These are phyloP conservation scores for Catharus ustulatus DNA, from an alignment of 2,797 vertebrate species.

Conservation along the genomic window DNA sequence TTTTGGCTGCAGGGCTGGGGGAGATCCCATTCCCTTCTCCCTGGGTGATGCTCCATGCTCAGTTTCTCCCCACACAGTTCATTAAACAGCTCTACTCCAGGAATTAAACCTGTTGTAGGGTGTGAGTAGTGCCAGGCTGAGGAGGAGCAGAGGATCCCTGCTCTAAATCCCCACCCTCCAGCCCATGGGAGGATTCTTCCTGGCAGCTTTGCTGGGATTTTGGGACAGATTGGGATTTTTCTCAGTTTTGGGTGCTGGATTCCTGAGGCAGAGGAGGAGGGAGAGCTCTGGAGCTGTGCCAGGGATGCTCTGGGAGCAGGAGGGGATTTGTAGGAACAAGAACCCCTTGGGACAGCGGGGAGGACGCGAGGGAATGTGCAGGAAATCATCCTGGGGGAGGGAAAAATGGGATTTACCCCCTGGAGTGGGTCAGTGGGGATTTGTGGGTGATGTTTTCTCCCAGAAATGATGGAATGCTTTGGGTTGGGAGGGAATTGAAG, in stretches of 20 bases:
- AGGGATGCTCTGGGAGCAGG: neutral
- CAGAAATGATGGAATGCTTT: neutral
- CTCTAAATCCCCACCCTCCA: neutral
- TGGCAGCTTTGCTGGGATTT: neutral
- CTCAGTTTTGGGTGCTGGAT: neutral
- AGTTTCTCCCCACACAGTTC: too few species aligned
- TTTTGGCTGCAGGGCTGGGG: fast-evolving
- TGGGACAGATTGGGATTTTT: neutral
- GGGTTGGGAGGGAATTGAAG: too few species aligned
- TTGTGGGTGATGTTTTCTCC: neutral
- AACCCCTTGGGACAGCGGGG: neutral
- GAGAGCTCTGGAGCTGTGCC: neutral
- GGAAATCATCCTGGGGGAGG: neutral
- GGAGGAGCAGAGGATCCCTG: neutral
- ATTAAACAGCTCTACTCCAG: neutral
- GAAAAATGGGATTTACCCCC: neutral
- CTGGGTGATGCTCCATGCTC: neutral
- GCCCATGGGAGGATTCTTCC: neutral
- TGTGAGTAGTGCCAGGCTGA: neutral
- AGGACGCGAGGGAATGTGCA: neutral
- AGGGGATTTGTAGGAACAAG: neutral
- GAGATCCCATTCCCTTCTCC: neutral
- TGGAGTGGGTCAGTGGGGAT: neutral
- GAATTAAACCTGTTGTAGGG: neutral
- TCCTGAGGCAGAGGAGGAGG: neutral